phyloP scores from a whole-genome alignment of 2,797 vertebrate genomes.

The Micromesistius poutassou region DNA sequence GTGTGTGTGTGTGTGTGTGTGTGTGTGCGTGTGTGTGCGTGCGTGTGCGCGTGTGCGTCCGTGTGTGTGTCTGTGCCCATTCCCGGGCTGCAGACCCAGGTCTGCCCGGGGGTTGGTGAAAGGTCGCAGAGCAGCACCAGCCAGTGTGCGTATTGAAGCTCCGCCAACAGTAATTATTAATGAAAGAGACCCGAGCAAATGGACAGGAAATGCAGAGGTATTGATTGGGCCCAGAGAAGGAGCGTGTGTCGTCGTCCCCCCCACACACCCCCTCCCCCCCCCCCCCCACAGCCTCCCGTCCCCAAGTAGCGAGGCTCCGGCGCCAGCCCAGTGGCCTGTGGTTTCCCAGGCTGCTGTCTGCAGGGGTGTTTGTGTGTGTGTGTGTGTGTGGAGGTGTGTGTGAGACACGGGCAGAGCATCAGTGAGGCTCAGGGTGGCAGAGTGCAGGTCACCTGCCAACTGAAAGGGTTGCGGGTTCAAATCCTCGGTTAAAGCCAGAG shows the following conservation, averaged over 20 bases:
- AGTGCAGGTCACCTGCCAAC: neutral
- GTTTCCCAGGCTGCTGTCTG: conserved; percentile 85
- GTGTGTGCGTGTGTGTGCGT: conserved; percentile 33
- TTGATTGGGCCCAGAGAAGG: conserved; percentile 82
- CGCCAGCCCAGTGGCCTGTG: conserved; percentile 95
- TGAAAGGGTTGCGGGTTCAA: neutral
- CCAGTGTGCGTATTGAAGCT: conserved; percentile 88
- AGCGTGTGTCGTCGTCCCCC: conserved; percentile 15
- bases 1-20: conserved; percentile 42
- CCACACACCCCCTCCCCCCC: conserved; percentile 27
- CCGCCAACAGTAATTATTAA: conserved; percentile 98
- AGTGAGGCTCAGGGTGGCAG: conserved; percentile 10
- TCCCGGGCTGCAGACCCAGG: conserved; percentile 36
- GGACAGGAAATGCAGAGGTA: conserved; percentile 99
- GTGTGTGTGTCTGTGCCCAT: conserved; percentile 36
- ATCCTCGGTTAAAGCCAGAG: conserved; percentile 4
- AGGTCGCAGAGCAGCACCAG: conserved; percentile 81
- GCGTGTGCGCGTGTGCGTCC: conserved; percentile 24
- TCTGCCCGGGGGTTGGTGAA: conserved; percentile 68
- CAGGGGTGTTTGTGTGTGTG: conserved; percentile 25
- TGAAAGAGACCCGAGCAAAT: conserved; percentile 99
- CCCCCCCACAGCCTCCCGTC: conserved; percentile 46
- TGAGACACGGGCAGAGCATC: conserved; percentile 54
- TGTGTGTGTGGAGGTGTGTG: conserved; percentile 65
- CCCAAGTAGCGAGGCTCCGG: conserved; percentile 75